Percentiles rank a stretch among this genome's conserved stretches.
These are phyloP conservation scores for Melinopterus prodromus DNA, from an alignment of 2,888 invertebrate species.

Conservation along the genomic window DNA sequence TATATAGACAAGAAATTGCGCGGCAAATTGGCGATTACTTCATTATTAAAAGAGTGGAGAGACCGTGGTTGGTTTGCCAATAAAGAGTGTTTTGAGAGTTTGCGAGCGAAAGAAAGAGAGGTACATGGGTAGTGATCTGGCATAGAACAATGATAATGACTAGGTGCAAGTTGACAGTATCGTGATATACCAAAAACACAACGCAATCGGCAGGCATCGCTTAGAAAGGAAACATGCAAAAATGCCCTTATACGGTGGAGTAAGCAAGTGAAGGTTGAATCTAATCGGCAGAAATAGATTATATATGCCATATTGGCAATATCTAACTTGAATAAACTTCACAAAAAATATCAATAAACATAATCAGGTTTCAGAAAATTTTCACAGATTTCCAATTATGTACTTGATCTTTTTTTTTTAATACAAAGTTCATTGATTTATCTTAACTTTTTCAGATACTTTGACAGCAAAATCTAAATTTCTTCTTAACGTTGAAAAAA, in stretches of 20 bases:
- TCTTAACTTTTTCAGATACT: no score
- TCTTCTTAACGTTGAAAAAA: no score
- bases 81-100: not conserved
- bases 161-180: conserved; percentile 20
- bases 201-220: conserved; percentile 5
- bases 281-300: not conserved
- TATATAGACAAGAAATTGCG: conserved; percentile 12
- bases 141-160: conserved; percentile 20
- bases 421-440: no score
- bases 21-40: conserved; percentile 5
- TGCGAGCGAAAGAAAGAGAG: not conserved
- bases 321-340: no score
- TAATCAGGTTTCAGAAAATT: no score
- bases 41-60: not conserved
- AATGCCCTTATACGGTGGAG: conserved; percentile 30
- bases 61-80: not conserved
- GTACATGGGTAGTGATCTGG: not conserved
- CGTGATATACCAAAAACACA: conserved; percentile 29
- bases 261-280: conserved; percentile 17
- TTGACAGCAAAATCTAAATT: no score
- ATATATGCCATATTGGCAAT: no score
- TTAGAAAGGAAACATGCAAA: conserved; percentile 33
- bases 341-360: no score
- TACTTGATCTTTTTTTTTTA: no score
- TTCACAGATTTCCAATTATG: no score